Conservation (phyloP, 2,888 invertebrate genomes). For the Agrochola macilenta region DNA sequence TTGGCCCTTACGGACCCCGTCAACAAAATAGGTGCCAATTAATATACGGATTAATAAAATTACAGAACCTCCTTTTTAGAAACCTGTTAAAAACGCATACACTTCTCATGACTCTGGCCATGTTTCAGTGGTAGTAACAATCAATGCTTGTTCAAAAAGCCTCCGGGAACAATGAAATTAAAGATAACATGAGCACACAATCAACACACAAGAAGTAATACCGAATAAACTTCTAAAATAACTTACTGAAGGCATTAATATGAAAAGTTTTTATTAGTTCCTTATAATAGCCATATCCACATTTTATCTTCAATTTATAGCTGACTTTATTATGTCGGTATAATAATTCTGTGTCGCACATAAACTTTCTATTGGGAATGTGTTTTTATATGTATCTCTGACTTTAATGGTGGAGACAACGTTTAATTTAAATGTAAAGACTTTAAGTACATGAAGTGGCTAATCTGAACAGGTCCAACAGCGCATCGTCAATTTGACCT, state of each 20-base stretch:
- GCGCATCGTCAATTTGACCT: too few species aligned
- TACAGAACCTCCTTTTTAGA: too few species aligned
- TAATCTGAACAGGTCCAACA: neutral
- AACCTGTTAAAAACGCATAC: neutral
- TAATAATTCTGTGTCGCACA: conserved; percentile 46
- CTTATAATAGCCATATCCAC: conserved; percentile 53
- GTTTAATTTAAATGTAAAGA: neutral
- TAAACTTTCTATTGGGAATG: conserved; percentile 42
- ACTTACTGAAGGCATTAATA: conserved; percentile 53
- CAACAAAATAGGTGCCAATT: too few species aligned
- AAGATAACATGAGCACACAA: conserved; percentile 1
- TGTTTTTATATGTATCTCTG: conserved; percentile 23
- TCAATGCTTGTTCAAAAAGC: too few species aligned
- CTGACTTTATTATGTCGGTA: conserved; percentile 53
- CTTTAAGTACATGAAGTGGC: neutral
- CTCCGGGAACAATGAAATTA: neutral
- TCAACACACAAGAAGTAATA: neutral
- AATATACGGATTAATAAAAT: too few species aligned
- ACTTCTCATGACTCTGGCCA: neutral
- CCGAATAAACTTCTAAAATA: conserved; percentile 36
- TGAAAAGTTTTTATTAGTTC: conserved; percentile 64
- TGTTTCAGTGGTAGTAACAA: neutral
- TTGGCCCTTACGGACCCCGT: too few species aligned
- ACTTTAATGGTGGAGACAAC: neutral
- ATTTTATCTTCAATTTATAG: conserved; percentile 63